These are phyloP conservation scores for Cryptus viduatorius DNA, from an alignment of 2,888 invertebrate genomes.

Conservation along the genomic window DNA sequence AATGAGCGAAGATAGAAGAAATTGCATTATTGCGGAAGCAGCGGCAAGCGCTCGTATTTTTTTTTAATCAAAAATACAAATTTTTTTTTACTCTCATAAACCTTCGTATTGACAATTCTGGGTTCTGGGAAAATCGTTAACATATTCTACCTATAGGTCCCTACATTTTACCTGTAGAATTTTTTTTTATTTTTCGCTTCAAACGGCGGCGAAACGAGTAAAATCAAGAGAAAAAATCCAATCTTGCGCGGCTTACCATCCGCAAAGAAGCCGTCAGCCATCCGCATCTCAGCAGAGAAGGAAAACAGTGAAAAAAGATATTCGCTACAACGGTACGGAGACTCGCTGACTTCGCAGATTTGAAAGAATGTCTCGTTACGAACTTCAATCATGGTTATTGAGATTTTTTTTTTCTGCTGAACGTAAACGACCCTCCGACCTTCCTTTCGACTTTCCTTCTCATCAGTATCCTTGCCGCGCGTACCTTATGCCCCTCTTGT, in stretches of 20 bases:
- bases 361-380: slow-evolving; percentile 32
- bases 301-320: not conserved
- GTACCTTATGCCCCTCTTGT: not conserved
- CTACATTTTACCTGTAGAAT: too few species aligned
- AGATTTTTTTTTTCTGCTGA: slow-evolving; percentile 23
- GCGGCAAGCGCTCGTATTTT: too few species aligned
- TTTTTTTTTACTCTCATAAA: too few species aligned
- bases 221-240: not conserved
- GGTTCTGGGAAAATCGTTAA: too few species aligned
- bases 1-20: too few species aligned
- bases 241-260: not conserved
- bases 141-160: too few species aligned
- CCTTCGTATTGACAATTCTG: too few species aligned
- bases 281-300: not conserved
- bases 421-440: slow-evolving; percentile 11
- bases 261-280: too few species aligned
- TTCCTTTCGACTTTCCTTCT: not conserved
- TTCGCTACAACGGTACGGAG: slow-evolving; percentile 15
- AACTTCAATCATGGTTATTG: slow-evolving; percentile 57
- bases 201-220: not conserved
- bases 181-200: not conserved
- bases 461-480: not conserved
- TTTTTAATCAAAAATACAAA: too few species aligned
- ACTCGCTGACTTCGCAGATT: slow-evolving; percentile 1
- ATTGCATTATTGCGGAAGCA: too few species aligned